Base-by-base conservation (phyloP, 2,113 vertebrate species). In the Leptobrachium ailaonicum region DNA sequence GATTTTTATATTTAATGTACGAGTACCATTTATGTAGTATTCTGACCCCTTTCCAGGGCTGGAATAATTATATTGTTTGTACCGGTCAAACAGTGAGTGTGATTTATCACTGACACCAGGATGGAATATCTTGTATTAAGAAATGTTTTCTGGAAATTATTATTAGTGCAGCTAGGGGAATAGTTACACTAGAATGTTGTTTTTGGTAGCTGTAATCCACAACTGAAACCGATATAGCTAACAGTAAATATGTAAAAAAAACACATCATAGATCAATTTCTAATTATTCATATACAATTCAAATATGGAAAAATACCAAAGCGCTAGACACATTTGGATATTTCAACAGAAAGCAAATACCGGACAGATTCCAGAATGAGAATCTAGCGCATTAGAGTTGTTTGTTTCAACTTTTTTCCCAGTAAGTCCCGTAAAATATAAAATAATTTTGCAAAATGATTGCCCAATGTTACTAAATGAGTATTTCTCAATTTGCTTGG, bases 21-120 rank as follows among this genome's bases (percentile, higher is more conserved):
- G 20, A 32, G 20, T 32, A 32, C 20, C 20, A 32, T 32, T 50
- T 4, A 50, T 50, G 47, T 8, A 50, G 8, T 50, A 50, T 50
- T 8, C 45, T 47, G 45, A 47, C 8, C 45, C 45, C 3, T 40
- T 64, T 56, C 42, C 10, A 45, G 9, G 44, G 42, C n/a, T 50
- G 54, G 54, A 50, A 44, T 20, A 14, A 45, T 80, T 80, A 66
- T 41, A 73, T 58, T 80, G 20, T 32, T 32, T 32, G 4, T 14
- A 41, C 60, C 58, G 50, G 60, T 79, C 60, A 56, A 63, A 74
- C 75, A 74, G 54, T 81, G 71, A 50, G 54, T 67, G 53, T 62
- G 64, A 69, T 81, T 69, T 75, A 72, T 75, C 71, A 74, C 68
- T 80, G 71, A 80, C 71, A 62, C 72, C 64, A 69, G 3, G 63